Evolutionary conservation across 2,113 vertebrate genomes (phyloP), one percentile per base, ranked within the genome.

Genomic region (Neotragus pygmaeus): DNA sequence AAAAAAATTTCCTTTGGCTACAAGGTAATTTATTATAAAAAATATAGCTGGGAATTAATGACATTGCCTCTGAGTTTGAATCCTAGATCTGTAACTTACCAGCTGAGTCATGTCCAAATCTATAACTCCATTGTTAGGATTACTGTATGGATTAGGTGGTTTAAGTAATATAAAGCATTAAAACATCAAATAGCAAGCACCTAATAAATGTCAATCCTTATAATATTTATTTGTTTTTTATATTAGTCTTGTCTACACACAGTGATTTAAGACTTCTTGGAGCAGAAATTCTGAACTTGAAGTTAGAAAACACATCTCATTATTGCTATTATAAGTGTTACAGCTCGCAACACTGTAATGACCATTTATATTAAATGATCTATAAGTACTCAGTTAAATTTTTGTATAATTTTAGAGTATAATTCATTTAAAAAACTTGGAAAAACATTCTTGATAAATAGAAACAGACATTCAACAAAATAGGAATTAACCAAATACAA

Each of bases 401-500:
- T 94, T 83, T 66, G 33, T 39, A 94, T 66, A 66, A 53, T 53
- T 80, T 88, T 7, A 91, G 28, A 88, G 55, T 11, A 86, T 5
- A 93, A 89, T 73, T 94, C 28, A 91, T 75, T 7, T 82, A 39
- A 15, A 89, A 78, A 64, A 83, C 23, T 88, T 60, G 47, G 25
- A 57, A 95, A 92, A 92, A 45, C 10, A 39, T 53, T 70, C 91
- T 81, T 94, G 45, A 96, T 62, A 6, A 87, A 84, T 57, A 51
- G 55, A 82, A 96, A 88, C 43, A 94, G 91, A 96, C 58, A 92
- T 5, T 83, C 27, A 77, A 87, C 28, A 92, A 66, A 96, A 91
- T 28, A 90, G 19, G 16, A 85, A 94, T 86, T 45, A 97, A 87
- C 3, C 70, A 95, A 73, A 90, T 62, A 82, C 97, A 92, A 86